Evolutionary conservation across 2,113 vertebrate genomes (phyloP).

Genomic region (Microcebus lehilahytsara): DNA sequence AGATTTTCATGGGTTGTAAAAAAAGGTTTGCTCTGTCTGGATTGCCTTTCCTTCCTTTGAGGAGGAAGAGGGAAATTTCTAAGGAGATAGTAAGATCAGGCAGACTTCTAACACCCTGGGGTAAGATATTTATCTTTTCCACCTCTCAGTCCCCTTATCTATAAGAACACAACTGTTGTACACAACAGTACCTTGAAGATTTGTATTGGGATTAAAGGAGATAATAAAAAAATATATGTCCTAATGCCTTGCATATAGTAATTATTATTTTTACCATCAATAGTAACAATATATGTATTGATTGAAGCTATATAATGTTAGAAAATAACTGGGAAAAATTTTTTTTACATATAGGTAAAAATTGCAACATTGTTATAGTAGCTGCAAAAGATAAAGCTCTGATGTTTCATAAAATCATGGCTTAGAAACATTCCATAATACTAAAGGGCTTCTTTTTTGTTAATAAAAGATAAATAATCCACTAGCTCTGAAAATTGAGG

Average conservation of each 20-base stretch:
- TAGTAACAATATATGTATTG: not conserved
- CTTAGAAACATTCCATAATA: not conserved
- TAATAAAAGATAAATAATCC: not conserved
- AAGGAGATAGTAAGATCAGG: not conserved
- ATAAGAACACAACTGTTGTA: not conserved
- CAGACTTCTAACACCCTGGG: not conserved
- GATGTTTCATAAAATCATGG: not conserved
- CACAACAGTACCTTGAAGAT: not conserved
- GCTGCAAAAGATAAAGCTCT: not conserved
- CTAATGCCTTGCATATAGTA: not conserved
- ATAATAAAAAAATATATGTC: not conserved
- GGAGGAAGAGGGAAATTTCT: not conserved
- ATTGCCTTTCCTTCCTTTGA: not conserved
- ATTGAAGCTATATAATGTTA: not conserved
- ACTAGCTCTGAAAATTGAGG: not conserved
- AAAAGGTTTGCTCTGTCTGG: not conserved
- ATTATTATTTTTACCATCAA: slow-evolving; percentile 1
- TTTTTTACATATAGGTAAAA: not conserved
- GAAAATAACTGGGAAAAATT: not conserved
- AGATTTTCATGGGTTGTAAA: not conserved
- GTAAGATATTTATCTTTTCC: not conserved
- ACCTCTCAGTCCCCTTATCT: not conserved
- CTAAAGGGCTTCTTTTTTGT: not conserved
- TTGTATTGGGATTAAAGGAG: not conserved
- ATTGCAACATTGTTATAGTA: not conserved